These are phyloP conservation scores for Phaedon cochleariae DNA, from an alignment of 2,888 invertebrate genomes.

Conservation along the genomic window DNA sequence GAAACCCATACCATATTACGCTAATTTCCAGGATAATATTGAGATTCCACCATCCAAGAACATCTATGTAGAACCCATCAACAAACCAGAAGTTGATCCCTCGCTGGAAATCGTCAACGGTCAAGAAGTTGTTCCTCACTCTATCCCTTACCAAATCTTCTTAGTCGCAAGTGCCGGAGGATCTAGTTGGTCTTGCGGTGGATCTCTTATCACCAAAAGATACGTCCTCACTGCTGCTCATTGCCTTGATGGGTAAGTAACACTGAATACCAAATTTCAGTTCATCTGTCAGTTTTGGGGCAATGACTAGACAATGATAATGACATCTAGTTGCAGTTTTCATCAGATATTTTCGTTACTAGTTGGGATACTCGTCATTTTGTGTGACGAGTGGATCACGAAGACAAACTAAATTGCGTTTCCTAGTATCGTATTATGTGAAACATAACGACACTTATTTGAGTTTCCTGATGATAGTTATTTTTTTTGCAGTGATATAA, in stretches of 20 bases:
- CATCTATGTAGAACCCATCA: slow-evolving; percentile 10
- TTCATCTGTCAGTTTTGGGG: too few species aligned
- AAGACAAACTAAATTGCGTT: too few species aligned
- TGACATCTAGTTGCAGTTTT: too few species aligned
- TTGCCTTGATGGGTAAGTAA: slow-evolving; percentile 35
- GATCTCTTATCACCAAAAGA: slow-evolving; percentile 33
- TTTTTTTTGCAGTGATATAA: too few species aligned
- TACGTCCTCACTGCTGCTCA: slow-evolving; percentile 41
- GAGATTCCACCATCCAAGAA: slow-evolving; percentile 10
- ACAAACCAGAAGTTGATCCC: neutral
- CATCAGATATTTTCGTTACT: too few species aligned
- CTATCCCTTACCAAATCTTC: slow-evolving; percentile 37
- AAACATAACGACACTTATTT: too few species aligned
- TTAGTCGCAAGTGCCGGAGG: slow-evolving; percentile 2
- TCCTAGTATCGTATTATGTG: too few species aligned
- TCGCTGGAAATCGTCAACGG: slow-evolving; percentile 35
- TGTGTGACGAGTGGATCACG: too few species aligned
- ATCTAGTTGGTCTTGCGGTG: slow-evolving; percentile 35
- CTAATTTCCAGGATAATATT: neutral
- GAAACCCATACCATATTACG: neutral
- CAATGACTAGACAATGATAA: too few species aligned
- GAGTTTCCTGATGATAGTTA: too few species aligned
- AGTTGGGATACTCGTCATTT: too few species aligned
- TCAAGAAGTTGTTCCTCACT: slow-evolving; percentile 37
- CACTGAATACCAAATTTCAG: too few species aligned